These are phyloP conservation scores for Emydoidea blandingii DNA, from an alignment of 2,797 vertebrate genomes.

Conservation along the genomic window DNA sequence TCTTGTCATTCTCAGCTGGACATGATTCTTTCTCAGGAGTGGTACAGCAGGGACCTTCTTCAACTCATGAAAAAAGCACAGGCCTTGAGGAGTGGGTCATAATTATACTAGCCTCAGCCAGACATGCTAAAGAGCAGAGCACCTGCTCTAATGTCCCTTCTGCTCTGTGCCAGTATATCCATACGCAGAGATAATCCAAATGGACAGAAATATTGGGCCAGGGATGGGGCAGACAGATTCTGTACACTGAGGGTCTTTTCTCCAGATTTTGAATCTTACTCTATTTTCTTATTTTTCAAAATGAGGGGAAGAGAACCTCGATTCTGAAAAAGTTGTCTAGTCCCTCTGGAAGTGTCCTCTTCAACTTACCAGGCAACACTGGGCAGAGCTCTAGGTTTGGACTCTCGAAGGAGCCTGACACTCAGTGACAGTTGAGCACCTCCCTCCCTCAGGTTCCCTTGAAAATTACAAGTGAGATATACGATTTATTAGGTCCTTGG, in stretches of 20 bases:
- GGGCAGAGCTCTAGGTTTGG: not conserved
- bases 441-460: not conserved
- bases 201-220: not conserved
- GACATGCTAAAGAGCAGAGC: not conserved
- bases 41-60: not conserved
- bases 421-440: not conserved
- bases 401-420: not conserved
- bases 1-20: not conserved
- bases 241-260: not conserved
- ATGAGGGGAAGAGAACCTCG: not conserved
- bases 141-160: not conserved
- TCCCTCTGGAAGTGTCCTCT: not conserved
- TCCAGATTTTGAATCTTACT: not conserved
- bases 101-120: not conserved
- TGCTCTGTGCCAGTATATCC: fast-evolving
- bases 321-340: not conserved
- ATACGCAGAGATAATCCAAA: not conserved
- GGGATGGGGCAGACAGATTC: not conserved
- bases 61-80: not conserved
- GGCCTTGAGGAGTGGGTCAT: not conserved
- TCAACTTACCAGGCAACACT: not conserved
- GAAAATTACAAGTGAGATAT: not conserved
- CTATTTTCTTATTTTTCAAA: not conserved
- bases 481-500: not conserved
- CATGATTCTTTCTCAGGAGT: not conserved